Conservation (phyloP, 2,113 vertebrate genomes). For the Marcusenius ussheri region DNA sequence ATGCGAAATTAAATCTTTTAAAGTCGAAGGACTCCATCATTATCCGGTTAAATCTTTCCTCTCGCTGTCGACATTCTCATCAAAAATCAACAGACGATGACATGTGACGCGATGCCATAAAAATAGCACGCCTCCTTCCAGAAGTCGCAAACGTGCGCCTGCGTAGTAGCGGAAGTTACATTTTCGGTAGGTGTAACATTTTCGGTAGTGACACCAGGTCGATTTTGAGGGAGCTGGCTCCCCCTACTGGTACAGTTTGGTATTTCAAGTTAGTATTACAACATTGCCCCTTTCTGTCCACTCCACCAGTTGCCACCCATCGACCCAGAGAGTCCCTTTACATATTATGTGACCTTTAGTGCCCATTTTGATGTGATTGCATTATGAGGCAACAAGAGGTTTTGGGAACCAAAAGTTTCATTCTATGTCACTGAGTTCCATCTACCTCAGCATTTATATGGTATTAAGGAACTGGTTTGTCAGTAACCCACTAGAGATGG, state of each 20-base stretch:
- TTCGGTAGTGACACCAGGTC: no score
- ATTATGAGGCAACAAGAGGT: background rate
- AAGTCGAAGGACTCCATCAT: no score
- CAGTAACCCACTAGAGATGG: background rate
- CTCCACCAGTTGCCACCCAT: background rate
- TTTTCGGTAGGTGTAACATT: no score
- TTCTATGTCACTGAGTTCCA: background rate
- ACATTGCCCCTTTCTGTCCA: background rate
- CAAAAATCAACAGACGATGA: no score
- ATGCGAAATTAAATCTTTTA: no score
- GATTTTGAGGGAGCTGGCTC: background rate
- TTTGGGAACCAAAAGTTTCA: background rate
- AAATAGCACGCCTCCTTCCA: no score
- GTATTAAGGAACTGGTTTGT: background rate
- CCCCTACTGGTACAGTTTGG: background rate
- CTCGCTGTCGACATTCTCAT: no score
- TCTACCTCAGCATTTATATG: background rate
- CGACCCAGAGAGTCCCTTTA: background rate
- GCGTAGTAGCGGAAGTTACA: no score
- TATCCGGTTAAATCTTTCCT: no score
- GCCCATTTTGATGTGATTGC: background rate
- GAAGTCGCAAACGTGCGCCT: no score
- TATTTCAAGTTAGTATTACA: background rate
- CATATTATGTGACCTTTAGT: background rate
- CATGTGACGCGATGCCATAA: no score